Evolutionary conservation across 2,888 invertebrate genomes (phyloP).

Genomic region (Tiliacea aurago): DNA sequence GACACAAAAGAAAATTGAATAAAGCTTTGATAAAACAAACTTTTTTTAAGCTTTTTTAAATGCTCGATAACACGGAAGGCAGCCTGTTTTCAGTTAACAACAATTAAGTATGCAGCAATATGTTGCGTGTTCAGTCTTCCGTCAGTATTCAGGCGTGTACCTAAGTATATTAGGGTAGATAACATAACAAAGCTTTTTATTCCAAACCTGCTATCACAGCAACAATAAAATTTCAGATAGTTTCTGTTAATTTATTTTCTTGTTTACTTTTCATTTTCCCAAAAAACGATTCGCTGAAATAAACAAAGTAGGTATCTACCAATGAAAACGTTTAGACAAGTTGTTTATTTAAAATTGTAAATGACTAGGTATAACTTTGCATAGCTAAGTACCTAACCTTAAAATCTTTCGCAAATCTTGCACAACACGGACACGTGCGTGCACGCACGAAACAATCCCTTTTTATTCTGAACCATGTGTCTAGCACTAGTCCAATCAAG

Average conservation of each 20-base stretch:
- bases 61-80: background rate
- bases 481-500: conserved; percentile 38
- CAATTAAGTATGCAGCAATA: no score
- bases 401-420: conserved; percentile 26
- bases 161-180: background rate
- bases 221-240: background rate
- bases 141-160: background rate
- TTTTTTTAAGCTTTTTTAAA: background rate
- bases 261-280: background rate
- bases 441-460: conserved; percentile 32
- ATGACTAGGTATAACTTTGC: background rate
- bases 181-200: background rate
- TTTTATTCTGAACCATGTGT: conserved; percentile 32
- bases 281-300: background rate
- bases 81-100: no score
- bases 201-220: background rate
- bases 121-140: no score
- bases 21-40: background rate
- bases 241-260: background rate
- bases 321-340: background rate
- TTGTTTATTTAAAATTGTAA: conserved; percentile 1
- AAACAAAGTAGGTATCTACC: background rate
- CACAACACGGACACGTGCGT: conserved; percentile 15
- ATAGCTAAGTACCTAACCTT: background rate
- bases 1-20: background rate